phyloP scores from a whole-genome alignment of 2,113 vertebrate genomes.

The Cygnus buccinator region DNA sequence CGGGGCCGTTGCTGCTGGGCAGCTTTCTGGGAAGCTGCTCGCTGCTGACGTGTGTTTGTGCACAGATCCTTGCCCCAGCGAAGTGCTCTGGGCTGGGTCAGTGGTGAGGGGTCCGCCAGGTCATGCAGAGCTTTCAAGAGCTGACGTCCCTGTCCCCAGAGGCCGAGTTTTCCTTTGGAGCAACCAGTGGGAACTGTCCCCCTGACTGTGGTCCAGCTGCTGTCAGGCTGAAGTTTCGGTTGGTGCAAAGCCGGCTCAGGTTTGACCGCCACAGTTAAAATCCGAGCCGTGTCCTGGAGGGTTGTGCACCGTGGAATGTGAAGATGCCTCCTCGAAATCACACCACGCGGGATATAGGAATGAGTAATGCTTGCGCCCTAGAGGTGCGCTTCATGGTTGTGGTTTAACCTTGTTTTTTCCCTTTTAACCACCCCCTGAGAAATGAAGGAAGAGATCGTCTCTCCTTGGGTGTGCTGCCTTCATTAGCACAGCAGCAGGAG shows the following conservation, averaged over 20 bases:
- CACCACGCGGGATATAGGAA: neutral
- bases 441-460: neutral
- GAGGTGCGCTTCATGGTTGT: neutral
- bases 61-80: neutral
- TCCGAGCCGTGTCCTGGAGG: too few relatives aligned
- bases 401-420: neutral
- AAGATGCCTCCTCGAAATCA: neutral
- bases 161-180: neutral
- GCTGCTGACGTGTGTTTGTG: neutral
- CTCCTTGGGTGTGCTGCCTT: neutral
- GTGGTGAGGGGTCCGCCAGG: neutral
- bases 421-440: neutral
- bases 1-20: neutral
- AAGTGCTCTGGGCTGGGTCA: neutral
- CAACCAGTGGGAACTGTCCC: neutral
- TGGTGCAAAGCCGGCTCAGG: neutral
- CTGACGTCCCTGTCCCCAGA: accelerated
- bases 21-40: neutral
- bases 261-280: neutral
- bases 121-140: neutral
- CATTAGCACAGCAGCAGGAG: neutral
- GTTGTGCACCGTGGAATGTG: neutral
- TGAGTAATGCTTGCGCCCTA: neutral
- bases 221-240: neutral
- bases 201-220: accelerated